Conservation (phyloP, 37 sponge, comb jelly and placozoan genomes). For the Ianthella basta region DNA sequence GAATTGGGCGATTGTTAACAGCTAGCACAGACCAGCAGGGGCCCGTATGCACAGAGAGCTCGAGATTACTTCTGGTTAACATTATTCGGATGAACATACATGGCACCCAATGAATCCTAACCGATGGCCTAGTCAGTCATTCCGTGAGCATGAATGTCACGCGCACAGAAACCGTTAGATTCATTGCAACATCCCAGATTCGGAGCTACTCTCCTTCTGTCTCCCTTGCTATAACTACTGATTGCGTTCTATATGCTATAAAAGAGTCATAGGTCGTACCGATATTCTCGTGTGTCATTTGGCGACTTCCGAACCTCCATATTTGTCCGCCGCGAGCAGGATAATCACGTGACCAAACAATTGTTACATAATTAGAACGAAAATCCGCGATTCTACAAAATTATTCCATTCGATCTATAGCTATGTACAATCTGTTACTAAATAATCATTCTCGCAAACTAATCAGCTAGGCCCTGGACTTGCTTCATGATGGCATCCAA, state of each 20-base stretch:
- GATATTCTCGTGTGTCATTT: neutral
- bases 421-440: neutral
- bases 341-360: neutral
- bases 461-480: conserved; percentile 67
- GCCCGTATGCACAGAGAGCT: too few species aligned
- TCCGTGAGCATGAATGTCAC: too few species aligned
- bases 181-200: too few species aligned
- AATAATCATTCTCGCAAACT: neutral
- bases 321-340: neutral
- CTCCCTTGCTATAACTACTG: too few species aligned
- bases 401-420: neutral
- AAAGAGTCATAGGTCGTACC: neutral
- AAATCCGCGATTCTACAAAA: neutral
- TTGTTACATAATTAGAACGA: neutral
- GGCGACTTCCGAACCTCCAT: conserved; percentile 11
- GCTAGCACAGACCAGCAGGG: too few species aligned
- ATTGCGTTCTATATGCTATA: neutral
- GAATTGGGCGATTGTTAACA: too few species aligned
- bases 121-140: too few species aligned
- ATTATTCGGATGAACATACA: too few species aligned
- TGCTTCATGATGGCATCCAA: conserved; percentile 88
- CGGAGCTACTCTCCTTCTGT: too few species aligned
- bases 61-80: too few species aligned
- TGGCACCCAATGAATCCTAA: too few species aligned
- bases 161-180: too few species aligned